Base-by-base conservation (phyloP, 2,797 vertebrate genomes). In the Halcyon leucocephala region DNA sequence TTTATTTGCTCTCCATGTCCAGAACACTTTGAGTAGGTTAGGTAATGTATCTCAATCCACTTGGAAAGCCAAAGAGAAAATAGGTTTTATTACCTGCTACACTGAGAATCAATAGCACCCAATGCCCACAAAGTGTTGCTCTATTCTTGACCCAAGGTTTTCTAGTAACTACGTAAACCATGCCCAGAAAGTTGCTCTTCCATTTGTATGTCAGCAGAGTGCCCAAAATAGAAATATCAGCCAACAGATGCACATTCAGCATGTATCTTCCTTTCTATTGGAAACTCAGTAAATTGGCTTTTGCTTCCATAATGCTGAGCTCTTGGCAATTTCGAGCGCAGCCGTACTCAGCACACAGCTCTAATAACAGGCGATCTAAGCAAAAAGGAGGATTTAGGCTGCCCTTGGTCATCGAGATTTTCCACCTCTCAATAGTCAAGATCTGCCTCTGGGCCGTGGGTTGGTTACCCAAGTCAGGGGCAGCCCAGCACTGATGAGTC, bases 241-340 rank as follows among this genome's bases (percentile, higher is more conserved):
- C 88, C 92, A 84, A 62, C 87, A 92, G 92, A 90, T 90, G 94
- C 92, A 79, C 81, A 66, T 89, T 94, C 94, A 93, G 93, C 90
- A 62, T 39, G 54, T 35, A 78, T 83, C 80, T 82, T 91, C 93
- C 90, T 86, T 90, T 81, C 86, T 58, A 39, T 76, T 86, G 90
- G 88, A 44, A 88, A 94, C 66, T 49, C 70, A 79, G 54, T 92
- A 84, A 86, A 90, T 86, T 93, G 95, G 83, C 81, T 86, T 84
- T 79, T 3, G 19, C 86, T 87, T 69, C 89, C 89, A 24, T 37
- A 90, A 39, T 7, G 71, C 95, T 82, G 91, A 92, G 89, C 83
- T 93, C 93, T 74, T 86, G 94, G 82, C 89, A 96, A 41, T 76
- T 61, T 74, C 65, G 78, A 86, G 89, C 9, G 12, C 46, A 65